Evolutionary conservation across 2,113 vertebrate genomes (phyloP).

Genomic region (Etheostoma cragini): DNA sequence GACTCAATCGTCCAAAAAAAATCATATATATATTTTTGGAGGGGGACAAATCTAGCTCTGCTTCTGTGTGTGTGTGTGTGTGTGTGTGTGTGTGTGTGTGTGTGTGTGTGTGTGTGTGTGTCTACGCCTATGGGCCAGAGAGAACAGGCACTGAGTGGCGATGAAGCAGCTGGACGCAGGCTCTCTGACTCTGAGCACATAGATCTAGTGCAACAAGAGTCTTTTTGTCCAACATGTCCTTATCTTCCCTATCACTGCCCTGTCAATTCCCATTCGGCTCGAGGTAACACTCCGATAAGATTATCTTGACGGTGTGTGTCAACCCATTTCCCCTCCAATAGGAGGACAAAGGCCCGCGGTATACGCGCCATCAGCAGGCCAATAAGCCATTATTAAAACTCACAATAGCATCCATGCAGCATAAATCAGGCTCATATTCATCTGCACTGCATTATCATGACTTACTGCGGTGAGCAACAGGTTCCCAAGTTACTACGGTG

Average conservation of each 20-base stretch:
- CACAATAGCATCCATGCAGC: neutral
- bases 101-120: no score
- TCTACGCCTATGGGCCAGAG: no score
- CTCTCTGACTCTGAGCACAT: constrained; percentile 12
- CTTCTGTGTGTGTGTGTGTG: no score
- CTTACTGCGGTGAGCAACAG: constrained; percentile 43
- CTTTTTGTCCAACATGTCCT: constrained; percentile 63
- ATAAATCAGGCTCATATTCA: constrained; percentile 6
- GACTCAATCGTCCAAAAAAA: no score
- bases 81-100: no score
- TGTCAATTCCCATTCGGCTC: constrained; percentile 50
- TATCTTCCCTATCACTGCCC: constrained; percentile 49
- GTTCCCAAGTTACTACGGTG: neutral
- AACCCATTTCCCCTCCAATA: constrained; percentile 40
- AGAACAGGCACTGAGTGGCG: neutral
- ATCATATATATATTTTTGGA: no score
- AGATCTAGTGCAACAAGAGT: constrained; percentile 50
- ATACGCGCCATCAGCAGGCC: constrained; percentile 43
- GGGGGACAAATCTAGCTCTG: no score
- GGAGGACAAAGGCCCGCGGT: constrained; percentile 31
- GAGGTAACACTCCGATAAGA: constrained; percentile 61
- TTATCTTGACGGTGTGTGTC: constrained; percentile 67
- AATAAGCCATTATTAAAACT: constrained; percentile 27
- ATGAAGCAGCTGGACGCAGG: constrained; percentile 17
- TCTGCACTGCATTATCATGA: neutral